Evolutionary conservation across 2,888 invertebrate genomes (phyloP).

Genomic region (Didymodactylos carnosus): DNA sequence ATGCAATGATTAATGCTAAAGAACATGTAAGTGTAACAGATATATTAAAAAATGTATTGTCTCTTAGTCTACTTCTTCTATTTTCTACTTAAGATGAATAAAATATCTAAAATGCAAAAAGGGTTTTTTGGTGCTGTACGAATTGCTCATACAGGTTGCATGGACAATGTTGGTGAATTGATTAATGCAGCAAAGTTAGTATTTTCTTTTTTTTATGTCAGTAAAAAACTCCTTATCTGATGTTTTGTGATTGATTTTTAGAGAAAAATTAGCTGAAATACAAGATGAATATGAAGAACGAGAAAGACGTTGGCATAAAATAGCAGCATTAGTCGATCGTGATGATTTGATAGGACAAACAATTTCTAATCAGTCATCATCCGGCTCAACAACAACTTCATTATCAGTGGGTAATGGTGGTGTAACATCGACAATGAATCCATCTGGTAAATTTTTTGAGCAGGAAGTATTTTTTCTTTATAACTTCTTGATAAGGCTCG

Average conservation of each 20-base stretch:
- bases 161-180: constrained; percentile 7
- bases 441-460: background rate
- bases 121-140: constrained; percentile 9
- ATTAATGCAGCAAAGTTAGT: constrained; percentile 1
- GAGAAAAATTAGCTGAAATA: background rate
- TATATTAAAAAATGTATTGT: background rate
- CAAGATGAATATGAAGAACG: background rate
- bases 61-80: background rate
- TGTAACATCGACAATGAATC: too few relatives aligned
- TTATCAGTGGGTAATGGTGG: background rate
- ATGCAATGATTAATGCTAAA: background rate
- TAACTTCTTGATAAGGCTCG: background rate
- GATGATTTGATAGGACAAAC: background rate
- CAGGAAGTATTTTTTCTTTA: background rate
- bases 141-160: constrained; percentile 10
- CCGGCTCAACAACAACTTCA: background rate
- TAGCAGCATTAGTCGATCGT: background rate
- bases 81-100: background rate
- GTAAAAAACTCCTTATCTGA: background rate
- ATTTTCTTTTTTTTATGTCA: background rate
- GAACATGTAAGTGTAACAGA: background rate
- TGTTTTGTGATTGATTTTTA: background rate
- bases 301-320: background rate
- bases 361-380: background rate
- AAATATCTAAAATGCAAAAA: constrained; percentile 8